Percentiles rank a stretch among this genome's conserved stretches.
Conservation (phyloP, 2,888 invertebrate species). For the Ramazzottius varieornatus region DNA sequence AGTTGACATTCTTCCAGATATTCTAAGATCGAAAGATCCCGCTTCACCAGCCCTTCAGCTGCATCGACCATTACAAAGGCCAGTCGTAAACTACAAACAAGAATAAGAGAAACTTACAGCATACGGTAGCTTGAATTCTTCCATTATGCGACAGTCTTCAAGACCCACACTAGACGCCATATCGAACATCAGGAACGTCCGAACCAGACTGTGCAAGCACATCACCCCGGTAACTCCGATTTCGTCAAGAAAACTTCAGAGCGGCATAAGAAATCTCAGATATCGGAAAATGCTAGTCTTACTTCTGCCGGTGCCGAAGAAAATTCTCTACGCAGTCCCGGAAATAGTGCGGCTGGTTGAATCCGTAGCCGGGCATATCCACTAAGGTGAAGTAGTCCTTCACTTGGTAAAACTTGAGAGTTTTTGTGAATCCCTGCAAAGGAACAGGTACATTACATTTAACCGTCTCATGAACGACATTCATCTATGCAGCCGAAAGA, state of each 20-base stretch:
- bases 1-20: conserved; percentile 9
- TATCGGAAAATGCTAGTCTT: no score
- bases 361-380: conserved; percentile 22
- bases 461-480: background rate
- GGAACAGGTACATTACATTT: background rate
- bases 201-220: background rate
- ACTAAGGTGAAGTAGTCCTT: conserved; percentile 15
- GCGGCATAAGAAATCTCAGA: no score
- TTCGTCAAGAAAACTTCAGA: no score
- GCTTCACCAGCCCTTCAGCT: conserved; percentile 8
- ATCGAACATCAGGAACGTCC: background rate
- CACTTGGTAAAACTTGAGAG: conserved; percentile 18
- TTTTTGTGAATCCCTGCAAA: conserved; percentile 19
- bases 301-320: conserved; percentile 16
- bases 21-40: conserved; percentile 9
- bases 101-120: background rate
- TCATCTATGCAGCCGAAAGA: no score
- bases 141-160: background rate
- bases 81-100: conserved; percentile 8
- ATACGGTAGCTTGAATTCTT: background rate
- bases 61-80: conserved; percentile 10
- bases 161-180: background rate
- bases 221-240: no score
- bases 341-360: conserved; percentile 19
- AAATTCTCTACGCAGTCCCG: conserved; percentile 18